Evolutionary conservation across 2,113 vertebrate species (phyloP).

Genomic region (Nettapus auritus): DNA sequence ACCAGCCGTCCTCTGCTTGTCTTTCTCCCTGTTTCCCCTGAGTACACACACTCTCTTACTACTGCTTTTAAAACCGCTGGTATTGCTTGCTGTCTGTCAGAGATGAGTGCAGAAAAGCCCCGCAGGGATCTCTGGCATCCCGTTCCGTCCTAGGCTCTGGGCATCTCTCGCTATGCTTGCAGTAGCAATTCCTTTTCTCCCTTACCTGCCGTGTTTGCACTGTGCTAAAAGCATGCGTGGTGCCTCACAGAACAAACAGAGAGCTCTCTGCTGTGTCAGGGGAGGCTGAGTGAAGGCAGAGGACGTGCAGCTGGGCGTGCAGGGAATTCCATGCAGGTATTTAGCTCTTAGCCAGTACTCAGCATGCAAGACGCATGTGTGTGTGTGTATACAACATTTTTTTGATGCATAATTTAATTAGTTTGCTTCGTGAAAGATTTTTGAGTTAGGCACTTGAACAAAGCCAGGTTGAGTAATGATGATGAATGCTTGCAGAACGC

Average conservation of each 20-base stretch:
- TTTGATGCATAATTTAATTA: neutral
- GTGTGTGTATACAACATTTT: too few species aligned
- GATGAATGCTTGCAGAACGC: slow-evolving; percentile 44
- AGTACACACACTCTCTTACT: neutral
- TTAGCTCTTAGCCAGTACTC: neutral
- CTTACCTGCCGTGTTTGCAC: slow-evolving; percentile 11
- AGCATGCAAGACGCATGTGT: accelerated
- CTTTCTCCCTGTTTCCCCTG: neutral
- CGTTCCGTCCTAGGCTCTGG: neutral
- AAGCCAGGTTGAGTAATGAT: slow-evolving; percentile 10
- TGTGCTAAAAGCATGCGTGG: neutral
- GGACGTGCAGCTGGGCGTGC: neutral
- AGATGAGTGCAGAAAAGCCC: neutral
- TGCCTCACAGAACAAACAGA: slow-evolving; percentile 4
- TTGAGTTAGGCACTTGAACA: neutral
- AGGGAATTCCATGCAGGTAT: neutral
- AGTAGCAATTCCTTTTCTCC: neutral
- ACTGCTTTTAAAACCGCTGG: neutral
- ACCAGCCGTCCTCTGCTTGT: neutral
- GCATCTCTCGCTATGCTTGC: neutral
- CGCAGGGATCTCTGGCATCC: neutral
- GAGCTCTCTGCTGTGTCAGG: neutral
- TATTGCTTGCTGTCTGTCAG: neutral
- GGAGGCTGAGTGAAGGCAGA: neutral
- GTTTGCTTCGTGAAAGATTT: neutral